These are phyloP conservation scores for Vombatus ursinus DNA, from an alignment of 2,113 vertebrate species.

Conservation along the genomic window DNA sequence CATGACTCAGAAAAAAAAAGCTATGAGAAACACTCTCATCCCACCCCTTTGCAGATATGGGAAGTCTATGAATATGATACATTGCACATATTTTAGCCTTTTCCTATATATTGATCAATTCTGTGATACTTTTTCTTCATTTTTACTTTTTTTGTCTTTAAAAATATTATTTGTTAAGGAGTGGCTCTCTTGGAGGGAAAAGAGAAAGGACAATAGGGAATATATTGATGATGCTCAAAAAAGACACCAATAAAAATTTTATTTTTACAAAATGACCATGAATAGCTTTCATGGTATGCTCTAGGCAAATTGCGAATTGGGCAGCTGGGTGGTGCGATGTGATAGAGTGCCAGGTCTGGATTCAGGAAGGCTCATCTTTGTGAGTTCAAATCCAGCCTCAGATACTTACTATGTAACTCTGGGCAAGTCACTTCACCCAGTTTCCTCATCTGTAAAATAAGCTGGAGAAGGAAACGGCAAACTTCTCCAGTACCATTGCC, in stretches of 20 bases:
- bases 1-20: neutral
- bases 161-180: neutral
- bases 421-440: neutral
- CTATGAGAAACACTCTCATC: neutral
- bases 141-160: neutral
- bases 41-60: neutral
- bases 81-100: neutral
- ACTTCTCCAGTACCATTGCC: neutral
- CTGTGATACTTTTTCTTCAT: neutral
- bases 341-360: neutral
- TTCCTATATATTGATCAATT: neutral
- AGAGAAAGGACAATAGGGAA: neutral
- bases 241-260: neutral
- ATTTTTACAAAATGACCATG: neutral
- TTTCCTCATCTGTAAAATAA: neutral
- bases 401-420: neutral
- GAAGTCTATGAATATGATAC: neutral
- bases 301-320: neutral
- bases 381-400: neutral
- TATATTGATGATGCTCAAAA: neutral
- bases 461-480: neutral
- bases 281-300: neutral
- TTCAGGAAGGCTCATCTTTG: neutral
- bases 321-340: neutral
- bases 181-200: neutral